A percentile compares a stretch with the other conserved stretches of the same genome.
Evolutionary conservation across 2,888 invertebrate species (phyloP).

Genomic region (Homarus gammarus): DNA sequence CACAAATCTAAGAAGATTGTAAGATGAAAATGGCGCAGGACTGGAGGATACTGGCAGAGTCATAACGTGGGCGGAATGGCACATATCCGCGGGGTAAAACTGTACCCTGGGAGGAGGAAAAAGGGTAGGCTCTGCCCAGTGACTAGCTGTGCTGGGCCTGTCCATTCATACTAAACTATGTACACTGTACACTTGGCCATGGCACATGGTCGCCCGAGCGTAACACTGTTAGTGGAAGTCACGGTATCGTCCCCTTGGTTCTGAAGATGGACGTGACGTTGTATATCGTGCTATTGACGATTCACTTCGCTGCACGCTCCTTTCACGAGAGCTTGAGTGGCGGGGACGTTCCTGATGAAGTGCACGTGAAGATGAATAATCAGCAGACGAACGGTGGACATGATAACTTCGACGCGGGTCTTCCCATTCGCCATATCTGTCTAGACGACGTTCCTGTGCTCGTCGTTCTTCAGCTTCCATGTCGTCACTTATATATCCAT

Average conservation of each 20-base stretch:
- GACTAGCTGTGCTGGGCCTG: conserved; percentile 34
- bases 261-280: conserved; percentile 29
- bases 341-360: conserved; percentile 16
- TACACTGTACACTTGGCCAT: conserved; percentile 72
- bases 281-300: conserved; percentile 21
- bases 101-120: conserved; percentile 29
- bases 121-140: conserved; percentile 38
- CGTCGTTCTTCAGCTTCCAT: conserved; percentile 73
- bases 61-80: conserved; percentile 55
- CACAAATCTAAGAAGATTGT: neutral
- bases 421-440: conserved; percentile 63
- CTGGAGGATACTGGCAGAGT: conserved; percentile 15
- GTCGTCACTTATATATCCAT: conserved; percentile 82
- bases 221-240: conserved; percentile 49
- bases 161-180: conserved; percentile 65
- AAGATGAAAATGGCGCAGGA: neutral
- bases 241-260: conserved; percentile 54
- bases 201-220: conserved; percentile 50
- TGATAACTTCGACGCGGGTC: conserved; percentile 46
- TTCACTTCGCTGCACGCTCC: conserved; percentile 37
- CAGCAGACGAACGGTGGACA: neutral
- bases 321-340: conserved; percentile 23
- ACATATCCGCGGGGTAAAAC: conserved; percentile 28
- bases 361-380: conserved; percentile 4
- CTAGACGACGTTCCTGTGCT: conserved; percentile 35